Evolutionary conservation across 37 sponge, comb jelly and placozoan genomes (phyloP), one percentile per base, ranked within the genome.

Genomic region (Cladorhizidae sp.): DNA sequence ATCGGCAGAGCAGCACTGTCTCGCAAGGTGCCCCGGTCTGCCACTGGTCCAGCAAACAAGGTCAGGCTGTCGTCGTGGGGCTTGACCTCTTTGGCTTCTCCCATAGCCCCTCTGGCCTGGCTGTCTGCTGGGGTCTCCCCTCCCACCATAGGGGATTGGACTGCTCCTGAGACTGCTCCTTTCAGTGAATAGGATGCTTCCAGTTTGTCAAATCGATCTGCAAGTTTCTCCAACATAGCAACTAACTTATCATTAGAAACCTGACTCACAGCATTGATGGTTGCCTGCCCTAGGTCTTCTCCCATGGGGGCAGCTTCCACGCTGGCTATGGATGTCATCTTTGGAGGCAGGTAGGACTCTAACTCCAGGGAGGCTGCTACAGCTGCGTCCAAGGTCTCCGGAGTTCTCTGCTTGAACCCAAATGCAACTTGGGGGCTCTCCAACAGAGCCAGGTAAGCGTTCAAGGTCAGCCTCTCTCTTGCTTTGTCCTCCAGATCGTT

Each of bases 291-390:
- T n/a, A n/a, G n/a, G n/a, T n/a, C n/a, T n/a, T n/a, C n/a, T n/a
- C n/a, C n/a, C n/a, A n/a, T n/a, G n/a, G n/a, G n/a, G n/a, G n/a
- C n/a, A n/a, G n/a, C n/a, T n/a, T n/a, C n/a, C n/a, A n/a, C n/a
- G n/a, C n/a, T n/a, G n/a, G n/a, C n/a, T n/a, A n/a, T n/a, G n/a
- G n/a, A n/a, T n/a, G n/a, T n/a, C n/a, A n/a, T n/a, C n/a, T n/a
- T n/a, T n/a, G n/a, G n/a, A n/a, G n/a, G n/a, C n/a, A n/a, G n/a
- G n/a, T n/a, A n/a, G n/a, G n/a, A n/a, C n/a, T n/a, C n/a, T n/a
- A 88, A 45, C 35, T 88, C 89, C 21, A 83, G 42, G 0, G 89
- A 83, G 0, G 83, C 74, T 9, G n/a, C 28, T 20, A 88, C 89
- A 22, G 83, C 79, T 23, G 62, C 79, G 29, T 83, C 79, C 25